These are phyloP conservation scores for Plumapathes pennacea DNA, from an alignment of 92 coral and sea anemone genomes.

Conservation along the genomic window DNA sequence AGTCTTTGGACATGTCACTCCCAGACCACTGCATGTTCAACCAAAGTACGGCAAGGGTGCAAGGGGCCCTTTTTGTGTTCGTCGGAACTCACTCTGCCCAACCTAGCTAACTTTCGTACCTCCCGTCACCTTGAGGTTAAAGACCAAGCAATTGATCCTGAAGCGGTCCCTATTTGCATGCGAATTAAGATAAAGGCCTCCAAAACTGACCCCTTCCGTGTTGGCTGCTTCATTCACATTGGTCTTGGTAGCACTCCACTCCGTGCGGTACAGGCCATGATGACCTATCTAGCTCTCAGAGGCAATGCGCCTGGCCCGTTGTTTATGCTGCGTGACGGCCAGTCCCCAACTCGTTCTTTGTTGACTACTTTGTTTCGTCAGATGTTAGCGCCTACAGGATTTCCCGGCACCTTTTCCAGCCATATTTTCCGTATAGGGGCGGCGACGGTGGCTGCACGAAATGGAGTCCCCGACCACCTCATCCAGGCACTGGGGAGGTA, in stretches of 20 bases:
- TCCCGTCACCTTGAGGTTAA: constrained; percentile 8
- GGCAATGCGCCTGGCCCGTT: constrained; percentile 21
- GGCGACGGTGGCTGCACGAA: constrained; percentile 28
- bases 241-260: constrained; percentile 9
- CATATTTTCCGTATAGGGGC: constrained; percentile 34
- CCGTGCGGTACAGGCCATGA: constrained; percentile 10
- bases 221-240: constrained; percentile 6
- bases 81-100: constrained; percentile 30
- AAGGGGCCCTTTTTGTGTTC: too few species aligned
- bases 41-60: constrained; percentile 40
- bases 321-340: constrained; percentile 12
- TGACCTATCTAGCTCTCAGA: constrained; percentile 2
- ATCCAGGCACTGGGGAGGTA: constrained; percentile 49
- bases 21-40: constrained; percentile 24
- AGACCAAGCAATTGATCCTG: constrained; percentile 30
- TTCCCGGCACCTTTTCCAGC: constrained; percentile 23
- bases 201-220: constrained; percentile 32
- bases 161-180: constrained; percentile 1
- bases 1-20: neutral
- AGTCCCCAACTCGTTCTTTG: constrained; percentile 6
- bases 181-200: constrained; percentile 19
- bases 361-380: constrained; percentile 23
- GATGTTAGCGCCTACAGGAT: constrained; percentile 1
- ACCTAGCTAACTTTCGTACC: constrained; percentile 17
- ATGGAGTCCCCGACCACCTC: constrained; percentile 56